Evolutionary conservation across 1,140 invertebrate species (phyloP).

Genomic region (Tetranychus cinnabarinus): DNA sequence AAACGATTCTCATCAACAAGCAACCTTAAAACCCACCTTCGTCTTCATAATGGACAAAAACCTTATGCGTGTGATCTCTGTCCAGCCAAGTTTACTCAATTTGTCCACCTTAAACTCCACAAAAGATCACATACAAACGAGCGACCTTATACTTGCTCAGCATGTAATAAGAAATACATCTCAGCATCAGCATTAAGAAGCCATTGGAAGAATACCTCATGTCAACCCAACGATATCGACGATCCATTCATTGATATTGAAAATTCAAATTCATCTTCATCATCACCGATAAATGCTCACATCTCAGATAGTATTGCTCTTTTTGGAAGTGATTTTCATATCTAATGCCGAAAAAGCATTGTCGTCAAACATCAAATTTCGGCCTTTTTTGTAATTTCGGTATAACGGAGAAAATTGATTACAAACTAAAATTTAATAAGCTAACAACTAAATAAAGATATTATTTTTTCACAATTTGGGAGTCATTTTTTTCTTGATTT

Average conservation of each 20-base stretch:
- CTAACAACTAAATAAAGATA: no score
- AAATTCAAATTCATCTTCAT: background rate
- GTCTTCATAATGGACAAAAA: conserved; percentile 58
- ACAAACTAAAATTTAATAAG: no score
- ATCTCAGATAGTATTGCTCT: background rate
- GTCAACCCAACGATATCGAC: conserved; percentile 34
- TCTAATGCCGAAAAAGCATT: background rate
- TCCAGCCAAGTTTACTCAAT: conserved; percentile 92
- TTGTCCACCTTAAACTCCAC: conserved; percentile 88
- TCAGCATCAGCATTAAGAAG: conserved; percentile 82
- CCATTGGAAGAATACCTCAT: conserved; percentile 86
- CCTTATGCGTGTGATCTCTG: conserved; percentile 90
- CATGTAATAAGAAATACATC: conserved; percentile 93
- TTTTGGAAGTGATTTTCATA: background rate
- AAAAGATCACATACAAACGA: conserved; percentile 93
- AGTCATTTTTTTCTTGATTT: no score
- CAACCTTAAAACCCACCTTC: conserved; percentile 92
- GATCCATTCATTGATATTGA: conserved; percentile 12
- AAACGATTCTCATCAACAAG: conserved; percentile 95
- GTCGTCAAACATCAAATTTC: background rate
- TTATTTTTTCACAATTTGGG: no score
- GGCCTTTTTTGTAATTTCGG: no score
- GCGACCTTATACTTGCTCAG: conserved; percentile 82
- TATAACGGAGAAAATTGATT: no score
- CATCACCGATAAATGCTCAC: background rate